Conservation (phyloP, 2,113 vertebrate species). For the Lipophrys pholis region DNA sequence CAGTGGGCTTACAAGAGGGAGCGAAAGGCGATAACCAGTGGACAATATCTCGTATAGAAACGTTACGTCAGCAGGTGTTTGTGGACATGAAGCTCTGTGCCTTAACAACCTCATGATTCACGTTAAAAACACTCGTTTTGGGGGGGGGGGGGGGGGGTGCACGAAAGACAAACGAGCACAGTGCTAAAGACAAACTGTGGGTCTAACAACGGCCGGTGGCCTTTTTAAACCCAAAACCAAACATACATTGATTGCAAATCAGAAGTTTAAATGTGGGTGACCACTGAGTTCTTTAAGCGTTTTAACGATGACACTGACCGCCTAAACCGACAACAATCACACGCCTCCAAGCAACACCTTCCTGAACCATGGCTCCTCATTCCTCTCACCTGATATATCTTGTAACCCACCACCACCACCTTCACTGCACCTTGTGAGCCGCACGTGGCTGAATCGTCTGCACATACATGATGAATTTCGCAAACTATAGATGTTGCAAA, state of each 20-base stretch:
- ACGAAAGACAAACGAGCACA: conserved; percentile 38
- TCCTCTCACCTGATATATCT: conserved; percentile 42
- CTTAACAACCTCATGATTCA: conserved; percentile 31
- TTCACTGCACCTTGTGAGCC: conserved; percentile 26
- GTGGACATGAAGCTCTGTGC: too few species aligned
- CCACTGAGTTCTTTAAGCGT: conserved; percentile 27
- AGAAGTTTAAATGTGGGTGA: conserved; percentile 26
- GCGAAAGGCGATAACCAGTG: background rate
- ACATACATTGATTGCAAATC: conserved; percentile 2
- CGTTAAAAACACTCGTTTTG: conserved; percentile 44
- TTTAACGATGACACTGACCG: conserved; percentile 32
- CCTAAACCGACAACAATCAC: conserved; percentile 3
- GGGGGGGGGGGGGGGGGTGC: conserved; percentile 24
- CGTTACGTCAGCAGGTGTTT: background rate
- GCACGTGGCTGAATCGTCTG: conserved; percentile 59
- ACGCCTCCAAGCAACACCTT: conserved; percentile 45
- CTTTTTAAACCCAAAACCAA: conserved; percentile 9
- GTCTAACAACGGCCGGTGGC: conserved; percentile 26
- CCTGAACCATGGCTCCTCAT: conserved; percentile 59
- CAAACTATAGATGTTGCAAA: conserved; percentile 64
- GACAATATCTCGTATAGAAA: conserved; percentile 25
- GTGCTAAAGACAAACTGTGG: conserved; percentile 11
- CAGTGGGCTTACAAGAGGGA: background rate
- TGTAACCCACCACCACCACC: conserved; percentile 5
- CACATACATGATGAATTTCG: conserved; percentile 56